Evolutionary conservation across 2,113 vertebrate genomes (phyloP).

Genomic region (Epinephelus moara): DNA sequence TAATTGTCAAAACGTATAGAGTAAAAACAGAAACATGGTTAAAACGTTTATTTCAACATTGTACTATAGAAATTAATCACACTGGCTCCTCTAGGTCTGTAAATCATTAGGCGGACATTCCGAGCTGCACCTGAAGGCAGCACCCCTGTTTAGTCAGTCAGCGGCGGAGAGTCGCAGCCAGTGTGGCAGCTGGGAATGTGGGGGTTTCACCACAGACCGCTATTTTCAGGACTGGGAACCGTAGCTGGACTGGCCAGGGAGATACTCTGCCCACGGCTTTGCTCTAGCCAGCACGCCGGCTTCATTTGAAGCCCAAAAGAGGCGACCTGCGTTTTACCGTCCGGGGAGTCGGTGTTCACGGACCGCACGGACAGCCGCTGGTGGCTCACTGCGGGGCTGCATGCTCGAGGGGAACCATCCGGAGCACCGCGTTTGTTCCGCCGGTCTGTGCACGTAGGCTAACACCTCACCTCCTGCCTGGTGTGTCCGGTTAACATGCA

Average conservation of each 20-base stretch:
- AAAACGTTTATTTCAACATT: too few species aligned
- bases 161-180: conserved; percentile 50
- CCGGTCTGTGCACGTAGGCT: neutral
- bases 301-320: conserved; percentile 22
- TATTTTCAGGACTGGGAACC: conserved; percentile 58
- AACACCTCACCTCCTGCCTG: conserved; percentile 24
- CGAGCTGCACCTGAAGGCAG: conserved; percentile 67
- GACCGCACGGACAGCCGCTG: conserved; percentile 38
- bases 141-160: conserved; percentile 36
- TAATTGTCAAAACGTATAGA: neutral
- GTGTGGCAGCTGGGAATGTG: conserved; percentile 75
- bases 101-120: neutral
- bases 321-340: neutral
- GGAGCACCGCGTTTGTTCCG: conserved; percentile 18
- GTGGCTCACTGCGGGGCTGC: conserved; percentile 61
- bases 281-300: neutral
- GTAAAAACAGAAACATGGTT: neutral
- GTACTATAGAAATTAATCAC: too few species aligned
- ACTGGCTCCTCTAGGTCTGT: neutral
- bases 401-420: conserved; percentile 46
- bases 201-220: conserved; percentile 20
- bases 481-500: conserved; percentile 32
- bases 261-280: conserved; percentile 1
- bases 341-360: conserved; percentile 28
- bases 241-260: conserved; percentile 24